Evolutionary conservation across 2,113 vertebrate species (phyloP).

Genomic region (Sylvia atricapilla): DNA sequence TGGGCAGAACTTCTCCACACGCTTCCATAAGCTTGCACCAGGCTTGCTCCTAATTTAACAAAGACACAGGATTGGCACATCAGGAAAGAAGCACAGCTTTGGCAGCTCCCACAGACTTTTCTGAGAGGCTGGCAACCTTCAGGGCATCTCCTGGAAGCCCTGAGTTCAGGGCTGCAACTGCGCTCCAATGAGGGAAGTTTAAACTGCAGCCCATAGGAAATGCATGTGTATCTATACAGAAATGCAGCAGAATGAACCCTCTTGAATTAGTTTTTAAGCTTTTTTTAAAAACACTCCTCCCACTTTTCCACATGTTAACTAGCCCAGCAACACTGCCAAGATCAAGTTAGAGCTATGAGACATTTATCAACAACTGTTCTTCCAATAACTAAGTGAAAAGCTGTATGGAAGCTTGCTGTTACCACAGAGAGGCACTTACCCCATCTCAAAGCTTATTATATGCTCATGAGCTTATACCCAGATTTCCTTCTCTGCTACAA

Average conservation of each 20-base stretch:
- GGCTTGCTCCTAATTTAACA: neutral
- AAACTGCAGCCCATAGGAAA: neutral
- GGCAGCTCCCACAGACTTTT: neutral
- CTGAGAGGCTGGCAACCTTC: neutral
- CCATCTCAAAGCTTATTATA: conserved; percentile 7
- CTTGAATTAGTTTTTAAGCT: neutral
- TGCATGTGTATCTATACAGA: neutral
- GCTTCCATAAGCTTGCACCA: neutral
- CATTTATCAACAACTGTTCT: neutral
- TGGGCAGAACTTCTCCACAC: neutral
- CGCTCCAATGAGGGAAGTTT: neutral
- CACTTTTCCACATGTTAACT: neutral
- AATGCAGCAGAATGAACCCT: neutral
- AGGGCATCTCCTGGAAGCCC: neutral
- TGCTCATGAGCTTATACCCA: neutral
- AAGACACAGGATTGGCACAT: accelerated
- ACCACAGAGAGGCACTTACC: neutral
- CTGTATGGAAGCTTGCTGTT: neutral
- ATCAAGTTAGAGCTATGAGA: neutral
- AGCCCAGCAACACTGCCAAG: neutral
- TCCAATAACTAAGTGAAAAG: neutral
- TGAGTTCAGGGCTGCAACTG: neutral
- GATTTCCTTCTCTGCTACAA: conserved; percentile 4
- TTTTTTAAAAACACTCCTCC: neutral
- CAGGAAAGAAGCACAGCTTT: neutral